Evolutionary conservation across 2,888 invertebrate genomes (phyloP).

Genomic region (Shargacucullia verbasci): DNA sequence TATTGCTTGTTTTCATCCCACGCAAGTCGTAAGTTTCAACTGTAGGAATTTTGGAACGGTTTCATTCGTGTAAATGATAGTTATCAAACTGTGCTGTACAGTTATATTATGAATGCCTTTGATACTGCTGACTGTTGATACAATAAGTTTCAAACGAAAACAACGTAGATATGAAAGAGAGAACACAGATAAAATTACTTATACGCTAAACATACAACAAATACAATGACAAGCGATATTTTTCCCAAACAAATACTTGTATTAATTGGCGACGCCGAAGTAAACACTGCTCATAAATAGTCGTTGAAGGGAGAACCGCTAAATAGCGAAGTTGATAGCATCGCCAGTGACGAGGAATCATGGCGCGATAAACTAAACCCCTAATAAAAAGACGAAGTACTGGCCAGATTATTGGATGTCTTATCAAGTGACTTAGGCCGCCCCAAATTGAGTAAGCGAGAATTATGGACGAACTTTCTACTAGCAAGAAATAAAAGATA

Average conservation of each 20-base stretch:
- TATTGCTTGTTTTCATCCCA: not conserved
- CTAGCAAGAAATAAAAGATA: conserved; percentile 81
- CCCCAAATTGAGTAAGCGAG: conserved; percentile 84
- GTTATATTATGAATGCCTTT: conserved; percentile 3
- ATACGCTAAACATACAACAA: conserved; percentile 13
- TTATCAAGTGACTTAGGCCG: conserved; percentile 81
- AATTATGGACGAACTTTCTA: conserved; percentile 86
- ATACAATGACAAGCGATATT: conserved; percentile 36
- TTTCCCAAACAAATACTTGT: conserved; percentile 49
- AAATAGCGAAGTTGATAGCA: conserved; percentile 76
- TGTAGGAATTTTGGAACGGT: not conserved
- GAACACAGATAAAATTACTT: conserved; percentile 11
- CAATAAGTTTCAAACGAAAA: not conserved
- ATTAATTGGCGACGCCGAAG: conserved; percentile 64
- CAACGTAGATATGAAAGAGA: not conserved
- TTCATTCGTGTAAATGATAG: not conserved
- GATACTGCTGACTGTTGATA: not conserved
- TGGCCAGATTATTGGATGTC: conserved; percentile 81
- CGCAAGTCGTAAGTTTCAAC: not conserved
- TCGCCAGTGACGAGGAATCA: conserved; percentile 77
- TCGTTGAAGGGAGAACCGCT: conserved; percentile 66
- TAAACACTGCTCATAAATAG: conserved; percentile 69
- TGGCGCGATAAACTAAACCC: conserved; percentile 78
- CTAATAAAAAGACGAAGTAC: conserved; percentile 81
- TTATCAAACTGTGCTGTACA: not conserved